These are phyloP conservation scores for Tholera decimalis DNA, from an alignment of 2,888 invertebrate genomes.

Conservation along the genomic window DNA sequence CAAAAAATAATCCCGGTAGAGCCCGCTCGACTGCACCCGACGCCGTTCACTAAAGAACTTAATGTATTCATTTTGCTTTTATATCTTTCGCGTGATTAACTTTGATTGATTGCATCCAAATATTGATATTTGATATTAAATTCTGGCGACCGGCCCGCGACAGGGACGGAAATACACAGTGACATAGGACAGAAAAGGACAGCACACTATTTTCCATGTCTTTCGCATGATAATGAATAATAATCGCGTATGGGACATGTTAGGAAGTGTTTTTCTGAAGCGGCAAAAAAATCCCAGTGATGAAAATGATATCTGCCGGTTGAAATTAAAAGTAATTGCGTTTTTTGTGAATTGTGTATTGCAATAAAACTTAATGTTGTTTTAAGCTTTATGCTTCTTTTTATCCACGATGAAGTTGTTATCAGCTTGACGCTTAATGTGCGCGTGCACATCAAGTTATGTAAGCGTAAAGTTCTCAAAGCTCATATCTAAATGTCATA, in stretches of 20 bases:
- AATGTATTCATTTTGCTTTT: slow-evolving; percentile 90
- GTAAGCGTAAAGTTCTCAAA: slow-evolving; percentile 37
- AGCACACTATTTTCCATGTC: slow-evolving; percentile 63
- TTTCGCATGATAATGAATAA: slow-evolving; percentile 77
- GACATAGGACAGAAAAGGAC: slow-evolving; percentile 62
- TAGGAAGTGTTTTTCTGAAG: slow-evolving; percentile 71
- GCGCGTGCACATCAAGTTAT: slow-evolving; percentile 38
- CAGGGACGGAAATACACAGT: slow-evolving; percentile 67
- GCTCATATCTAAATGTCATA: slow-evolving; percentile 41
- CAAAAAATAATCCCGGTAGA: slow-evolving; percentile 78
- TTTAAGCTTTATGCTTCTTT: slow-evolving; percentile 18
- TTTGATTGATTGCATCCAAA: slow-evolving; percentile 91
- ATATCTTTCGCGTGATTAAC: slow-evolving; percentile 91
- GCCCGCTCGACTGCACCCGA: slow-evolving; percentile 81
- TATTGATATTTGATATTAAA: slow-evolving; percentile 89
- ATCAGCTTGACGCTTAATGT: slow-evolving; percentile 37
- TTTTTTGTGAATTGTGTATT: slow-evolving; percentile 37
- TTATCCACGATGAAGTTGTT: slow-evolving; percentile 35
- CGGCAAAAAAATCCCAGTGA: slow-evolving; percentile 45
- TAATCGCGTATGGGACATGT: slow-evolving; percentile 72
- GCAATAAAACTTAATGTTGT: slow-evolving; percentile 33
- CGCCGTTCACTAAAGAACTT: slow-evolving; percentile 83
- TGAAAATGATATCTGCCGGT: slow-evolving; percentile 50
- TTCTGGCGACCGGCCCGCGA: slow-evolving; percentile 72
- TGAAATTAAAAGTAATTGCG: slow-evolving; percentile 60